Evolutionary conservation across 64 coral and sea anemone species (phyloP), one percentile per base, ranked within the genome.

Genomic region (Astreopora myriophthalma): DNA sequence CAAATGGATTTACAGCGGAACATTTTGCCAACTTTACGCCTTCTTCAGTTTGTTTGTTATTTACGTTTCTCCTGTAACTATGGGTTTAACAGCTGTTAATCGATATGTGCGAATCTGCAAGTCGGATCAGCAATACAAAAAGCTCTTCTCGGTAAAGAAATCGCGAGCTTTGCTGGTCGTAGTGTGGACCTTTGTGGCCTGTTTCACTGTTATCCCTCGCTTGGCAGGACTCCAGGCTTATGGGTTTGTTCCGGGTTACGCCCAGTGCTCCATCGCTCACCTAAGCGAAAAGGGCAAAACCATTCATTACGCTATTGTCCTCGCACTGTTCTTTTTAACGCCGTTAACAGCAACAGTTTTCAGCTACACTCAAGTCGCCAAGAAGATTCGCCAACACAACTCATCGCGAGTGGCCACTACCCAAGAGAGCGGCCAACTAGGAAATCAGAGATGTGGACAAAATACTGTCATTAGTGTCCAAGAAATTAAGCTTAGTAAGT

Each of bases 31-130:
- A 73, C 31, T 73, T 73, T 33, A 73, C 8, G 70, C 70, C 3
- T 73, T 73, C 34, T 73, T 73, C 70, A 73, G 70, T 17, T 20
- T 73, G 34, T 73, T 73, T 73, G 70, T 38, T n/a, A 73, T 73
- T 8, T 73, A 73, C 34, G 70, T 73, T 73, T 73, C 70, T 16
- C 34, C 70, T 8, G 70, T 73, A 31, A 73, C 70, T 8, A 73
- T 73, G 70, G 70, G 70, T 0, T 38, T 73, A 38, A 73, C 70
- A 22, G 70, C 70, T 22, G 70, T 38, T 19, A 73, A 73, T 19
- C 70, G 70, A 3, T 73, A 37, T 35, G 34, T 38, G 70, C 37
- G 70, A 37, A 73, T 73, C 0, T 73, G 70, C 34, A 73, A 73
- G 34, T 73, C 70, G 1, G 31, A 73, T 20, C 32, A n/a, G 16